Evolutionary conservation across 64 coral and sea anemone species (phyloP), one percentile per base, ranked within the genome.

Genomic region (Exaiptasia diaphana): DNA sequence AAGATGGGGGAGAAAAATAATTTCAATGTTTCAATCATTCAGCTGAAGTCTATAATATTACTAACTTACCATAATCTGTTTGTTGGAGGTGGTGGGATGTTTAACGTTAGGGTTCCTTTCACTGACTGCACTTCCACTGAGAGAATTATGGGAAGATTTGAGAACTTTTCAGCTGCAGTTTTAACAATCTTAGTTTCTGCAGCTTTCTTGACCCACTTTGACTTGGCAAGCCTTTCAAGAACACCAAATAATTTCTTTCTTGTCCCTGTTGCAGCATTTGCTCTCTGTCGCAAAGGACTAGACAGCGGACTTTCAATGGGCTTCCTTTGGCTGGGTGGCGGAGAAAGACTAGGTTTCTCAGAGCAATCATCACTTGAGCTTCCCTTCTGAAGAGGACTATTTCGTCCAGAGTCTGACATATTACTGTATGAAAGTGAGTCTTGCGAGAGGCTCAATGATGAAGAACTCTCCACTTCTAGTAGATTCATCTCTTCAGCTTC

Each of bases 151-250:
- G 95, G 95, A 10, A 99, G 44, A 52, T 99, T 99, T 10, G 95
- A 99, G 71, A 99, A 99, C 33, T 73, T 88, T 74, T 99, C 95
- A 38, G 90, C 95, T 38, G 95, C 95, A 32, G 89, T 74, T 52
- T 99, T 92, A 0, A 99, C 95, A 53, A 99, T 92, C 38, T 78
- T 87, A 28, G 95, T 99, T 55, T 99, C 95, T 20, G 95, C 95
- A 44, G 95, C 95, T 49, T 92, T 99, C 75, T 99, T 92, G 2
- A 99, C 95, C 95, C 95, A 99, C 35, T 99, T 99, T 1, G 95
- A 93, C 48, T 99, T 99, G 28, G 95, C 95, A 76, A 99, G 79
- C 46, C 81, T 62, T 42, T 99, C 95, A 39, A 99, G 70, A 14
- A 99, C 85, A 43, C 89, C 82, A 26, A 99, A 68, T 25, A 99